A percentile compares a stretch with the other conserved stretches of the same genome.
phyloP scores from a whole-genome alignment of 2,113 vertebrate species.

The Sarotherodon lohbergeri region DNA sequence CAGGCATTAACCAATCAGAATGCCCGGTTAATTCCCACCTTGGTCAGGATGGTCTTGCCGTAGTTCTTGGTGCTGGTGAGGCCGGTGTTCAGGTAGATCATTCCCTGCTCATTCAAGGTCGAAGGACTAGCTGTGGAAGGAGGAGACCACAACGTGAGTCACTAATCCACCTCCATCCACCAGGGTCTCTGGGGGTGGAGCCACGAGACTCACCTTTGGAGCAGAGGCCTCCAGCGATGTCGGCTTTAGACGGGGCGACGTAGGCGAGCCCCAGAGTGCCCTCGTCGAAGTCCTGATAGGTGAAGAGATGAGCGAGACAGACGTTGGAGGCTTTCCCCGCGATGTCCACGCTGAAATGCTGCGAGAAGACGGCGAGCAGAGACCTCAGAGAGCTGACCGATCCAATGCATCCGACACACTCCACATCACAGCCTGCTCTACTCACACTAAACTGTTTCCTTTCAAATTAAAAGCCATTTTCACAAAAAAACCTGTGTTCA shows the following conservation, averaged over 20 bases:
- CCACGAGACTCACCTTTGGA: conserved; percentile 77
- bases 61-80: conserved; percentile 98
- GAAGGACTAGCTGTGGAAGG: conserved; percentile 74
- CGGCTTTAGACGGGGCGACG: conserved; percentile 83
- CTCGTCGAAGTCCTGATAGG: conserved; percentile 96
- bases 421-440: background rate
- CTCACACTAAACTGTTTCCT: background rate
- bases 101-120: conserved; percentile 65
- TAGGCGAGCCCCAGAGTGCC: conserved; percentile 94
- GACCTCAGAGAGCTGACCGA: background rate
- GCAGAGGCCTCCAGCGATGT: conserved; percentile 90
- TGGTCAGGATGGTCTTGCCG: conserved; percentile 98
- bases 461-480: background rate
- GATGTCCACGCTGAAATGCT: conserved; percentile 96
- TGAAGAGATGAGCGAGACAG: conserved; percentile 96
- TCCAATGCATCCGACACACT: background rate
- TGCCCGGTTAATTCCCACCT: conserved; percentile 66
- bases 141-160: background rate
- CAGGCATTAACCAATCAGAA: background rate
- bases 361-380: background rate
- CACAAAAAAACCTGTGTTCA: background rate
- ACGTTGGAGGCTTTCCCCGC: conserved; percentile 86
- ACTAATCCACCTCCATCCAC: background rate
- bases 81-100: conserved; percentile 91
- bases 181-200: background rate